Base-by-base conservation (phyloP, 2,888 invertebrate species). In the Aleiodes alternator region DNA sequence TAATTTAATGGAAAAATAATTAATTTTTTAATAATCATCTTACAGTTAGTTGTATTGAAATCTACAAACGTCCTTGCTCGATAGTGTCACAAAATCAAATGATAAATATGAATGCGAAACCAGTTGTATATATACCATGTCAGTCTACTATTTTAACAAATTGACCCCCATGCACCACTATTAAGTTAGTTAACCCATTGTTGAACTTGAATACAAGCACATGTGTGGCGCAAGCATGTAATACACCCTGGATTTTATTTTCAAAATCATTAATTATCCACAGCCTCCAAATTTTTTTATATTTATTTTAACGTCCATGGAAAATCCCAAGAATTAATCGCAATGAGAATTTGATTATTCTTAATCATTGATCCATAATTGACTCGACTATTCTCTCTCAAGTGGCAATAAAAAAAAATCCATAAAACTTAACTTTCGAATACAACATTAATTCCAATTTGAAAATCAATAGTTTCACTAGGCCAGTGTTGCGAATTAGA, bases 141-240 rank as follows among this genome's bases (percentile, higher is more conserved):
- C 72, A 69, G 34, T 34, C 64, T 74, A 66, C 61, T 66, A 73
- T 73, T 73, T 50, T 50, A 50, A 72, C 73, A 76, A 80, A 79
- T 78, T 76, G 75, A 78, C 79, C 78, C 79, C 77, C 80, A 78
- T 79, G 76, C 78, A 79, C 76, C 74, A 76, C 79, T 78, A 77
- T 81, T 78, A 80, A 81, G 80, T 83, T 81, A 82, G 78, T 83
- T 82, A 83, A 83, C 82, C 83, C 80, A 61, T 69, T 72, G 73
- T 38, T 79, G 79, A 81, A 78, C 80, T 76, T 78, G 77, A 48
- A 68, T 56, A 69, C 34, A 53, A 59, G 59, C 31, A 14, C 43
- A 16, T 72, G 55, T 72, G 38, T 75, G 69, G 73, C 75, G 75
- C 73, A 75, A 72, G 72, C 57, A 73, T 64, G 55, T 61, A 69